phyloP scores from a whole-genome alignment of 2,888 invertebrate genomes.

The Noctua fimbriata region DNA sequence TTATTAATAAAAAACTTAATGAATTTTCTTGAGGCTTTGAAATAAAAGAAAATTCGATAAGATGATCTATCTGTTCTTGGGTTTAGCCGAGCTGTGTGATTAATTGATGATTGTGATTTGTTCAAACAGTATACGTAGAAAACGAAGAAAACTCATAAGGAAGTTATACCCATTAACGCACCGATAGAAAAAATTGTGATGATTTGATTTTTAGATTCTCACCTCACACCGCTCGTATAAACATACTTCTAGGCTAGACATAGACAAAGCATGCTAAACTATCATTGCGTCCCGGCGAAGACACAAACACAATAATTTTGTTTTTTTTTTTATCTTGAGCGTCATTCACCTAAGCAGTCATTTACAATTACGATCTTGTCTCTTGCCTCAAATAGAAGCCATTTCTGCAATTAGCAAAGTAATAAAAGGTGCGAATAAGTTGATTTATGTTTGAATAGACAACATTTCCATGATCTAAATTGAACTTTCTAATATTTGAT shows the following conservation, averaged over 20 bases:
- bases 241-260: not conserved
- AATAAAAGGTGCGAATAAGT: conserved; percentile 19
- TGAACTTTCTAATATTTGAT: not conserved
- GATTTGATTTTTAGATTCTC: not conserved
- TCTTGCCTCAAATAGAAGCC: not conserved
- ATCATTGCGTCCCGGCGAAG: not conserved
- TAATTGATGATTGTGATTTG: not conserved
- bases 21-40: not conserved
- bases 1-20: not conserved
- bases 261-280: not conserved
- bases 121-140: not conserved
- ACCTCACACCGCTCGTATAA: not conserved
- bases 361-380: not conserved
- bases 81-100: not conserved
- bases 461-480: not conserved
- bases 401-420: not conserved
- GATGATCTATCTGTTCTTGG: not conserved
- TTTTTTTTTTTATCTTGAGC: not conserved
- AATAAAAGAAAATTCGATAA: not conserved
- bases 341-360: not conserved
- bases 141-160: not conserved
- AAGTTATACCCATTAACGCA: not conserved
- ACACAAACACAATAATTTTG: not conserved
- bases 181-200: not conserved
- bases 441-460: not conserved